Base-by-base conservation (phyloP, 2,888 invertebrate genomes). In the Abrostola triplasia region DNA sequence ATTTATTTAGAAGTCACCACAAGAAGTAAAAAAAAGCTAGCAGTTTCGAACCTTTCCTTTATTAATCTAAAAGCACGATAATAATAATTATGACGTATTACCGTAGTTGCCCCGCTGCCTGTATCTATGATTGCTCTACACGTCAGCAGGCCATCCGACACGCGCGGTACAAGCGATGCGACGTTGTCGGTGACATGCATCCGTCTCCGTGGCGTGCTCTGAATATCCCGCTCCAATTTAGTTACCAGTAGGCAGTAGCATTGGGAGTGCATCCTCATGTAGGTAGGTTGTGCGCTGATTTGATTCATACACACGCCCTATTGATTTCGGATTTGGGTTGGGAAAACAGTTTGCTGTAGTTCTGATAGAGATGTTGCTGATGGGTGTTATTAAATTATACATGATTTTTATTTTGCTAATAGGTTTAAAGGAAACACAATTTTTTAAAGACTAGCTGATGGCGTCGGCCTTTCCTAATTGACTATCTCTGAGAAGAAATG, bases 211-310 rank as follows among this genome's bases (percentile, higher is more conserved):
- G 40, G n/a, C 41, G 35, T 51, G 54, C 44, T 48, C 53, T 38
- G 59, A 69, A 68, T 73, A 73, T 63, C 54, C 59, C 53, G 37
- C 7, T 47, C 59, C 54, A 59, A 63, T 73, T 54, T 54, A 54
- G 37, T 61, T 41, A 55, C 24, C 6, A 36, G 10, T 52, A 40
- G 4, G 9, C 36, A 5, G 5, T 5, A 24, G 13, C 12, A n/a
- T n/a, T 6, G 12, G n/a, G 38, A 13, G 10, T 13, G 8, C 9
- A 10, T 12, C 11, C 12, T 50, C 8, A 6, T 13, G 36, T 13
- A 12, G 12, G 12, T 8, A 8, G 8, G 8, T 8, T 13, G 13
- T 12, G 36, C 8, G 8, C 13, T 56, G 13, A 49, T 56, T 60
- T 12, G 36, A 56, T 68, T 60, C n/a, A 13, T 10, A 40, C 9